Conservation (phyloP, 2,797 vertebrate species). For the Sarcoramphus papa region DNA sequence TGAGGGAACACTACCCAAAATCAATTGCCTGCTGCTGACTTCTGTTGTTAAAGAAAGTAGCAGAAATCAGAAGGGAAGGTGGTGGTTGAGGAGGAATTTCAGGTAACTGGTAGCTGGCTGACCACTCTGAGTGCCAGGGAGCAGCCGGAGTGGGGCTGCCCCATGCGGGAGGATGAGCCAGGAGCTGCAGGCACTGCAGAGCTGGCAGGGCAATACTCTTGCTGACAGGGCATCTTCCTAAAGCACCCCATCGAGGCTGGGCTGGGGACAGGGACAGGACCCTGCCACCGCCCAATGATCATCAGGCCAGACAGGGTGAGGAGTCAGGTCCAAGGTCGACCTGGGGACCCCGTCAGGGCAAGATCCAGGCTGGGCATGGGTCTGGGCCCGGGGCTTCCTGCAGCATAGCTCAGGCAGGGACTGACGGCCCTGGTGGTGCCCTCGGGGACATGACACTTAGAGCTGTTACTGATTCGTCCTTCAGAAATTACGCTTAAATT, state of each 20-base stretch:
- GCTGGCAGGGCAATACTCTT: neutral
- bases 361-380: neutral
- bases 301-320: neutral
- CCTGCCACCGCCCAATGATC: rapidly evolving
- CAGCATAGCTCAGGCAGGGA: neutral
- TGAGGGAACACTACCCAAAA: neutral
- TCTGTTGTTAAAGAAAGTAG: neutral
- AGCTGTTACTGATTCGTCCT: neutral
- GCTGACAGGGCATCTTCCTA: neutral
- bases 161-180: rapidly evolving
- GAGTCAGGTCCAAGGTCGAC: neutral
- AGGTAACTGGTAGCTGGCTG: rapidly evolving
- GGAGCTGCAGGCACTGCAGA: neutral
- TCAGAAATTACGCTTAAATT: neutral
- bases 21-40: neutral
- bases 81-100: neutral
- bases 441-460: neutral
- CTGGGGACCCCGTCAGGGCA: neutral
- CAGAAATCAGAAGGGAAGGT: neutral
- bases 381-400: neutral
- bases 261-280: neutral
- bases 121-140: neutral
- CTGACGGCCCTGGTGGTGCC: neutral
- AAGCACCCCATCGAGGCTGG: rapidly evolving
- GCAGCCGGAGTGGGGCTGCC: neutral